These are phyloP conservation scores for Tachysurus fulvidraco DNA, from an alignment of 2,113 vertebrate genomes.

Conservation along the genomic window DNA sequence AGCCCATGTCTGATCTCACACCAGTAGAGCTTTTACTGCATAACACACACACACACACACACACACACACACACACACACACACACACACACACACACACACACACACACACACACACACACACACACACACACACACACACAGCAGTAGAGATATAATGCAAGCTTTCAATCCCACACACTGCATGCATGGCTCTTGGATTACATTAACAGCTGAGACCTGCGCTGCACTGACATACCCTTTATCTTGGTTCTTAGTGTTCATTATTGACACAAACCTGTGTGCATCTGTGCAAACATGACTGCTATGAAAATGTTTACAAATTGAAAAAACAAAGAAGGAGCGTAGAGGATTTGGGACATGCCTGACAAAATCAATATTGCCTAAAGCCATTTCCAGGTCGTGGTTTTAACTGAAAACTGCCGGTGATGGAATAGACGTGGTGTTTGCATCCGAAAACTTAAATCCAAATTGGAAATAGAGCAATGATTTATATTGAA, in stretches of 20 bases:
- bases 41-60: too few relatives aligned
- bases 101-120: too few relatives aligned
- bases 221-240: not conserved
- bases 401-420: not conserved
- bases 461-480: not conserved
- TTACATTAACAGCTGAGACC: not conserved
- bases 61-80: too few relatives aligned
- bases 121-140: not conserved
- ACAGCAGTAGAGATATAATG: not conserved
- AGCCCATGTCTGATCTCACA: too few relatives aligned
- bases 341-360: not conserved
- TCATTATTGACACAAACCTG: not conserved
- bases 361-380: slow-evolving; percentile 1
- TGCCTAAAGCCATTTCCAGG: not conserved
- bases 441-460: not conserved
- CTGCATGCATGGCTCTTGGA: too few relatives aligned
- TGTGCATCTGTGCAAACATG: not conserved
- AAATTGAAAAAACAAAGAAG: not conserved
- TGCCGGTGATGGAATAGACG: not conserved
- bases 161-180: not conserved
- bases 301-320: not conserved
- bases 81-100: too few relatives aligned
- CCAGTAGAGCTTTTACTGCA: too few relatives aligned
- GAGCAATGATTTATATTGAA: not conserved
- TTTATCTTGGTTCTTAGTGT: not conserved